phyloP scores from a whole-genome alignment of 2,888 invertebrate genomes.

The Lepidochitona cinerea region DNA sequence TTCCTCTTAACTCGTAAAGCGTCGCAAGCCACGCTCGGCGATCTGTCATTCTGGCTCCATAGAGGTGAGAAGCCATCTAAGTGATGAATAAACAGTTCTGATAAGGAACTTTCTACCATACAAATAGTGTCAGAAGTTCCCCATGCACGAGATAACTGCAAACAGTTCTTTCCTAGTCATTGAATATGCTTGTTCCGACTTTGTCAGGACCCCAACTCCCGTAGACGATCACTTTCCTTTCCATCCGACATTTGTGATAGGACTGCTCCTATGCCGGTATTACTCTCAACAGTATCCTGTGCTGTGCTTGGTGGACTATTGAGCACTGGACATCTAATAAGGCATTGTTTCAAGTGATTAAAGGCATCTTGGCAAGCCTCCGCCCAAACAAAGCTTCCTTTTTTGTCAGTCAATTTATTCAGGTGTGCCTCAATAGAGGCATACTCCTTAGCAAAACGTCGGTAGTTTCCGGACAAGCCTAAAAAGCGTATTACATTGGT shows the following conservation, averaged over 20 bases:
- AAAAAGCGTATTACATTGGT: slow-evolving; percentile 30
- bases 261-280: slow-evolving; percentile 21
- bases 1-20: too few relatives aligned
- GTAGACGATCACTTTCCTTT: slow-evolving; percentile 25
- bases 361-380: slow-evolving; percentile 9
- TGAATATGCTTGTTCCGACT: slow-evolving; percentile 20
- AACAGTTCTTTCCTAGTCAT: slow-evolving; percentile 23
- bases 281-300: slow-evolving; percentile 25
- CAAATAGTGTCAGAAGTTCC: slow-evolving; percentile 23
- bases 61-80: slow-evolving; percentile 18
- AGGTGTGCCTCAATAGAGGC: slow-evolving; percentile 32
- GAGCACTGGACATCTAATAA: too few relatives aligned
- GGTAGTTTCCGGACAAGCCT: slow-evolving; percentile 35
- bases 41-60: slow-evolving; percentile 17
- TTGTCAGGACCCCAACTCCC: slow-evolving; percentile 22
- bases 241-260: slow-evolving; percentile 25
- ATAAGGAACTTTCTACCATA: slow-evolving; percentile 21
- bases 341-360: slow-evolving; percentile 5
- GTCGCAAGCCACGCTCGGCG: slow-evolving; percentile 20
- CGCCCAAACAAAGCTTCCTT: slow-evolving; percentile 19
- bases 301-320: too few relatives aligned
- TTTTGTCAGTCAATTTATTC: slow-evolving; percentile 20
- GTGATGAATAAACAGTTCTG: slow-evolving; percentile 24
- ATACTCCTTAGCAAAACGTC: slow-evolving; percentile 31
- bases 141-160: slow-evolving; percentile 14